Evolutionary conservation across 2,888 invertebrate species (phyloP), one percentile per base, ranked within the genome.

Genomic region (Dendrolimus houi): DNA sequence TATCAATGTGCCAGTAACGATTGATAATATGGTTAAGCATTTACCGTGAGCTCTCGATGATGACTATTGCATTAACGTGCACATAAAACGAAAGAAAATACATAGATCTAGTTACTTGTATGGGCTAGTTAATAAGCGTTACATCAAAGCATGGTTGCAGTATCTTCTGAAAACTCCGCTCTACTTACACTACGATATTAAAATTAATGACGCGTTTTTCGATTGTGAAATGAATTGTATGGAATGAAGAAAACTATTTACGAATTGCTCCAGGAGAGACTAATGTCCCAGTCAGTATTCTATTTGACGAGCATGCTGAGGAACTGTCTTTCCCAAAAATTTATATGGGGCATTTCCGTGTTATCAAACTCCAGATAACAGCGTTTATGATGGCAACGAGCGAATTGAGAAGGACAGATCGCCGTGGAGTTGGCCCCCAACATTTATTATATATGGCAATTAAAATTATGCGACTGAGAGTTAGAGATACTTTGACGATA

Each of bases 31-130:
- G 9, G 47, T 12, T 10, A 2, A 10, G 6, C 2, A 47, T 9
- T 47, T 47, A 12, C 47, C 47, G 47, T 2, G 9, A 47, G 47
- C 9, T 47, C 9, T 47, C 47, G 47, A 47, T 3, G 47, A 47
- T 47, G 47, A 47, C 9, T 12, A 47, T 12, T 47, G 8, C 47
- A 12, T 47, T 12, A 47, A 47, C 47, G 47, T 47, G 9, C 57
- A 61, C 52, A 57, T 63, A 8, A 59, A 59, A 56, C 53, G 29
- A n/a, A 61, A 58, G 52, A 53, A 42, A 52, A 59, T 57, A 10
- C 59, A 61, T 54, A 58, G 56, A 58, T 55, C 59, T 52, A 60
- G 56, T 42, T 57, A 56, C 40, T 12, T 60, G 9, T 47, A 56
- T 29, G 55, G 62, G 8, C n/a, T 60, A 52, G 47, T 64, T n/a